Evolutionary conservation across 2,797 vertebrate genomes (phyloP), one percentile per base, ranked within the genome.

Genomic region (Neomorphus geoffroyi): DNA sequence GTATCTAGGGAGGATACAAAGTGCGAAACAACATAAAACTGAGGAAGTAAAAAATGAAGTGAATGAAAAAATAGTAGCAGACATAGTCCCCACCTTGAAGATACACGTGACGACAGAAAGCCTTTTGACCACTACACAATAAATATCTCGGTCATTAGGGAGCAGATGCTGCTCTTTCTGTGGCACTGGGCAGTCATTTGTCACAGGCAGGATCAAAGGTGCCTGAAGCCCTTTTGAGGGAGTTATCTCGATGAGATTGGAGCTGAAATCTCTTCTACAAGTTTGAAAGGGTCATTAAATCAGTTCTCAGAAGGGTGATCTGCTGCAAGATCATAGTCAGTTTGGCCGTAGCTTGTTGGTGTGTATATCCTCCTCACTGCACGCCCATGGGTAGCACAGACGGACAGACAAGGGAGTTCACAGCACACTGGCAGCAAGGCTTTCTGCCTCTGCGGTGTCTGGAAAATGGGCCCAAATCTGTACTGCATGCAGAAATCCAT

Each of bases 281-380:
- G 50, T 41, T 83, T 53, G 69, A 86, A 78, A 72, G 19, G 6
- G 30, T 45, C 58, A 39, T 91, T 83, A 83, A 83, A 71, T 56
- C 37, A n/a, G 57, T 51, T 69, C 54, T 69, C 61, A 79, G 50
- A 69, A 51, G 58, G 23, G 19, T 72, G 82, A 86, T 72, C 65
- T 75, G 50, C 18, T 75, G 43, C 24, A 58, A 48, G 62, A 22
- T 71, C 33, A 7, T 35, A 46, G 41, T 85, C 2, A 0, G 35
- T 43, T 58, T 4, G 1, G 69, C 15, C n/a, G 58, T 10, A 54
- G 26, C 0, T 0, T 12, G 11, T 39, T 70, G 37, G 17, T 41
- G 64, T 86, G 86, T 35, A 1, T 5, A 41, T 79, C 22, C 77
- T 67, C 43, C 48, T 54, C 23, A 2, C 11, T 26, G 27, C 53